Evolutionary conservation across 2,888 invertebrate genomes (phyloP).

Genomic region (Chydorus sphaericus): DNA sequence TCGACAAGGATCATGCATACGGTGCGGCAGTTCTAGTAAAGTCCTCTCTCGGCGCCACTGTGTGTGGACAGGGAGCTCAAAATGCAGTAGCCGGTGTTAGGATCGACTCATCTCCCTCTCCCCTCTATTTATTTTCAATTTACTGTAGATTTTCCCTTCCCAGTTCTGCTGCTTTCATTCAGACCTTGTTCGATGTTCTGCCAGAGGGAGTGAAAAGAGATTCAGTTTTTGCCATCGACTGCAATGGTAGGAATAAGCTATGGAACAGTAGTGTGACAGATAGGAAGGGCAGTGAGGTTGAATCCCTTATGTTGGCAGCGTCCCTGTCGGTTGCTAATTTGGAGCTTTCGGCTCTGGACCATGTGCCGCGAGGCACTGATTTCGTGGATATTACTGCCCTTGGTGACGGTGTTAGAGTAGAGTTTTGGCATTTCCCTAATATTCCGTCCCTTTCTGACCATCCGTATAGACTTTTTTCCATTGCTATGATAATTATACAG

Average conservation of each 20-base stretch:
- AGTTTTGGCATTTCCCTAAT: not conserved
- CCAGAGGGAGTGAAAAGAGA: not conserved
- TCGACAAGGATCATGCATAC: not conserved
- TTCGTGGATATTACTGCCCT: not conserved
- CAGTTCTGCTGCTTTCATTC: not conserved
- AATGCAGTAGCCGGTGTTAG: not conserved
- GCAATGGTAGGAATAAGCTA: not conserved
- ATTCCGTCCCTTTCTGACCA: constrained; percentile 3
- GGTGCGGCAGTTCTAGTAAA: not conserved
- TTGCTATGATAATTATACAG: too few species aligned
- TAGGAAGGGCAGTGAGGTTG: not conserved
- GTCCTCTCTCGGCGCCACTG: not conserved
- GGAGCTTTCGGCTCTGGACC: not conserved
- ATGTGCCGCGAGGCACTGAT: not conserved
- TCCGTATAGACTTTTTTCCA: constrained; percentile 6
- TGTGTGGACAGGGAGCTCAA: too few species aligned
- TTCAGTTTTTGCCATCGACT: not conserved
- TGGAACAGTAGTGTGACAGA: not conserved
- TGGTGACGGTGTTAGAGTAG: not conserved
- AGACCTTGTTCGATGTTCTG: not conserved
- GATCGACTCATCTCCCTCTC: not conserved
- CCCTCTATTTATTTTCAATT: not conserved
- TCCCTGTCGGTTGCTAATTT: not conserved
- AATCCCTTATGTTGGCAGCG: not conserved
- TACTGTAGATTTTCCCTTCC: not conserved